Evolutionary conservation across 1,140 invertebrate genomes (phyloP).

Genomic region (Bombus superbus): DNA sequence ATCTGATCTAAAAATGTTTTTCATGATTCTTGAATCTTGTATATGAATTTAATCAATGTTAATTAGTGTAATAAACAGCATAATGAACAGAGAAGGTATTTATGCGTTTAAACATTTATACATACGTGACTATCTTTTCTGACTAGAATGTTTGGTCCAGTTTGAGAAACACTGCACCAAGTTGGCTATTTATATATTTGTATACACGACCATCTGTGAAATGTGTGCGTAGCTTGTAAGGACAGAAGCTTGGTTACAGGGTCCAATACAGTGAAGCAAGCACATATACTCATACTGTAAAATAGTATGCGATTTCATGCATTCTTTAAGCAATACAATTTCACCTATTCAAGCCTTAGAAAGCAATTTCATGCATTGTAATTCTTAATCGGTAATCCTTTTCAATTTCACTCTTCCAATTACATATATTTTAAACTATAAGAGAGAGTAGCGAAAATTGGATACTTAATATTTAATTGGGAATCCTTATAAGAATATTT

Average conservation of each 20-base stretch:
- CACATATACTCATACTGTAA: background rate
- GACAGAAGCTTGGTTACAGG: slow-evolving; percentile 61
- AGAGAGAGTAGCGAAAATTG: background rate
- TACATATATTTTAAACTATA: background rate
- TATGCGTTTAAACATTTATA: background rate
- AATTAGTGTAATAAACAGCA: background rate
- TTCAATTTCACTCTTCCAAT: background rate
- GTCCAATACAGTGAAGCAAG: slow-evolving; percentile 36
- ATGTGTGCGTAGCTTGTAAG: slow-evolving; percentile 18
- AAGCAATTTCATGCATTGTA: background rate
- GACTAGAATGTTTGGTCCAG: background rate
- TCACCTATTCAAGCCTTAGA: background rate
- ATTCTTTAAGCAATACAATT: background rate
- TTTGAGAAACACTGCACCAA: background rate
- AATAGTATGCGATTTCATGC: background rate
- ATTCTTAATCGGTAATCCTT: background rate
- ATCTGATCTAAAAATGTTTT: too few relatives aligned
- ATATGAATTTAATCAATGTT: background rate
- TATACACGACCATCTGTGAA: background rate
- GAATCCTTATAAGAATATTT: background rate
- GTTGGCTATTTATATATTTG: background rate
- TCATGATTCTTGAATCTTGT: background rate
- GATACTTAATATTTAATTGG: background rate
- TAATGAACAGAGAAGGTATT: background rate
- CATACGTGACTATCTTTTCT: too few relatives aligned